These are phyloP conservation scores for Elephantulus edwardii DNA, from an alignment of 2,113 vertebrate genomes.

Conservation along the genomic window DNA sequence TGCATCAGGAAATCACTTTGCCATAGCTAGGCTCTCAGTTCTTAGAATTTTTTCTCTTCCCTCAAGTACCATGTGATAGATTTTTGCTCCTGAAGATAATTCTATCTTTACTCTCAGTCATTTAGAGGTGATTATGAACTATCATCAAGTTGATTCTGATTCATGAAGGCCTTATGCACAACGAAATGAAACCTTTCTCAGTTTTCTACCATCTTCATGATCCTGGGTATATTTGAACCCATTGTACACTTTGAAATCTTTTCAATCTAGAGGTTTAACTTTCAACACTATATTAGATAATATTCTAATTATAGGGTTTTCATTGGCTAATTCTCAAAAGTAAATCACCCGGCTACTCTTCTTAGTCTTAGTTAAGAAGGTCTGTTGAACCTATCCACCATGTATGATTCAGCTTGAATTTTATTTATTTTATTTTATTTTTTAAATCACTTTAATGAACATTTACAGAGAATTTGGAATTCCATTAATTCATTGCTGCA, in stretches of 20 bases:
- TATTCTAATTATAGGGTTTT: background rate
- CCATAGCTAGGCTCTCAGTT: background rate
- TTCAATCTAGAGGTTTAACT: background rate
- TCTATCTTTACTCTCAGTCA: background rate
- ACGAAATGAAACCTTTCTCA: background rate
- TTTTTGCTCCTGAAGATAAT: background rate
- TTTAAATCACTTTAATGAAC: too few relatives aligned
- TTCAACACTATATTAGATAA: background rate
- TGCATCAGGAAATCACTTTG: background rate
- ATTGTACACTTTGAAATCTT: background rate
- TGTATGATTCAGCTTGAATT: background rate
- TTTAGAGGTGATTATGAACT: background rate
- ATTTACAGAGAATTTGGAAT: too few relatives aligned
- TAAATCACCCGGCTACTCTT: background rate
- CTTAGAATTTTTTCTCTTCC: background rate
- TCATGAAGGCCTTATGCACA: background rate
- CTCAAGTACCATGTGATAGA: background rate
- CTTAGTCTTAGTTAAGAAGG: background rate
- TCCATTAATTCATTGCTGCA: too few relatives aligned
- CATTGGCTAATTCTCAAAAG: background rate
- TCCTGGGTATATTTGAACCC: background rate
- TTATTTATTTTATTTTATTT: too few relatives aligned
- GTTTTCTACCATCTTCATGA: background rate
- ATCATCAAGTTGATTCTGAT: background rate
- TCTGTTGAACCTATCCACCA: background rate